Percentiles rank a stretch among this genome's conserved stretches.
These are phyloP conservation scores for Crossocerus cetratus DNA, from an alignment of 2,888 invertebrate species.

Conservation along the genomic window DNA sequence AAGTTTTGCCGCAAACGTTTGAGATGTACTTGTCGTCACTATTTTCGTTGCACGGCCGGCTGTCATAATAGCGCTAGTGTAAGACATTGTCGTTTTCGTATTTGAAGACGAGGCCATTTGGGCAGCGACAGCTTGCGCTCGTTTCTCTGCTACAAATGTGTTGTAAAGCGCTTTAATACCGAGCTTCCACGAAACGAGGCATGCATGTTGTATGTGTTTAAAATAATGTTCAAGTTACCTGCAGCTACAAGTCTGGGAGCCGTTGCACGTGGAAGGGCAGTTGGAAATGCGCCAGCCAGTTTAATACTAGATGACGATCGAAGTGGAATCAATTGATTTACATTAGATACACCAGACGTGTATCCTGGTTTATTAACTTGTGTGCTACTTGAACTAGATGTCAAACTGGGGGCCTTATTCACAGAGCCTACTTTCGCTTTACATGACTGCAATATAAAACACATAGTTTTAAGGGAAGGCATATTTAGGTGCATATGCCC, in stretches of 20 bases:
- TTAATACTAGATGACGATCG: conserved; percentile 73
- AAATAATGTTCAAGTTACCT: conserved; percentile 65
- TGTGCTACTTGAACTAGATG: conserved; percentile 62
- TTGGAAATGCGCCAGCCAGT: conserved; percentile 69
- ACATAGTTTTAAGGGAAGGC: too few species aligned
- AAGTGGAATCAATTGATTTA: conserved; percentile 71
- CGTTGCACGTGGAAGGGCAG: conserved; percentile 73
- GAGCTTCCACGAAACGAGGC: background rate
- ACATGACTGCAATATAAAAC: conserved; percentile 62
- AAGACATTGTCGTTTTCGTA: conserved; percentile 80
- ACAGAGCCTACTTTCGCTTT: conserved; percentile 71
- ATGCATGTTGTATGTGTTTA: background rate
- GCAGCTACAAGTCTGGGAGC: conserved; percentile 80
- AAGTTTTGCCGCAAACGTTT: conserved; percentile 87
- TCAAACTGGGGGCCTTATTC: conserved; percentile 67
- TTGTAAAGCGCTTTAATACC: background rate
- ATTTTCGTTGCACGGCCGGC: conserved; percentile 76
- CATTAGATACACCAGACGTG: conserved; percentile 62
- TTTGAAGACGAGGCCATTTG: conserved; percentile 76
- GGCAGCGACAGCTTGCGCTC: conserved; percentile 75
- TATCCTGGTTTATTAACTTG: conserved; percentile 68
- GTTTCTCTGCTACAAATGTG: conserved; percentile 76
- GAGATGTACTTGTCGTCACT: conserved; percentile 80
- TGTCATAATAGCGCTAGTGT: conserved; percentile 80
- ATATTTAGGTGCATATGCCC: too few species aligned